phyloP scores from a whole-genome alignment of 2,888 invertebrate species.

The Molanna angustata region DNA sequence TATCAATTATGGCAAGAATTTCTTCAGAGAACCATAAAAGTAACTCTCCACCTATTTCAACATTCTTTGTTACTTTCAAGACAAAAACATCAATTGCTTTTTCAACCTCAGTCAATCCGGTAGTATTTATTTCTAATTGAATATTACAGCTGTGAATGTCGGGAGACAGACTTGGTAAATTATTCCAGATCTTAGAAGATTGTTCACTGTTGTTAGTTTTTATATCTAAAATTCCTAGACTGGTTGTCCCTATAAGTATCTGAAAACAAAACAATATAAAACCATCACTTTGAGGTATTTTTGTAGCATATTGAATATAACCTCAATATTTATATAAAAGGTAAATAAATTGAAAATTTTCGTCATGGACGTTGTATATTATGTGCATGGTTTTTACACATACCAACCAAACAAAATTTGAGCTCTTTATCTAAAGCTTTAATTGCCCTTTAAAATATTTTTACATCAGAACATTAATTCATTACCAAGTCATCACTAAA shows the following conservation, averaged over 20 bases:
- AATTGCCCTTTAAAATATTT: too few species aligned
- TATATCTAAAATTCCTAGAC: slow-evolving; percentile 30
- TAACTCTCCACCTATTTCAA: slow-evolving; percentile 64
- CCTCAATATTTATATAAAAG: too few species aligned
- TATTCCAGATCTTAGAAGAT: slow-evolving; percentile 40
- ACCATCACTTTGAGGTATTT: too few species aligned
- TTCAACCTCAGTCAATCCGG: slow-evolving; percentile 39
- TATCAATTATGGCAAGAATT: slow-evolving; percentile 65
- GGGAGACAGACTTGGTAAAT: slow-evolving; percentile 53
- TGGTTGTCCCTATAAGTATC: neutral
- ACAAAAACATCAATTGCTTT: slow-evolving; percentile 10
- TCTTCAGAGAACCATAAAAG: slow-evolving; percentile 82
- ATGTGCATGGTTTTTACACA: too few species aligned
- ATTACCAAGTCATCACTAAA: too few species aligned
- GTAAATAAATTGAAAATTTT: too few species aligned
- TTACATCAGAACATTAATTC: too few species aligned
- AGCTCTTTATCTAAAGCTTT: too few species aligned
- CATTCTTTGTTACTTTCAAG: slow-evolving; percentile 38
- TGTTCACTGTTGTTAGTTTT: slow-evolving; percentile 27
- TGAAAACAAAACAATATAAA: too few species aligned
- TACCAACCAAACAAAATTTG: too few species aligned
- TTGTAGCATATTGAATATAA: too few species aligned
- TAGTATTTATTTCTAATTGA: slow-evolving; percentile 41
- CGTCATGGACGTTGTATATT: too few species aligned
- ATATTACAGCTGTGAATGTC: slow-evolving; percentile 67